Conservation (phyloP, 53 echinoderm and acorn worm genomes). For the Temnopleurus reevesii region DNA sequence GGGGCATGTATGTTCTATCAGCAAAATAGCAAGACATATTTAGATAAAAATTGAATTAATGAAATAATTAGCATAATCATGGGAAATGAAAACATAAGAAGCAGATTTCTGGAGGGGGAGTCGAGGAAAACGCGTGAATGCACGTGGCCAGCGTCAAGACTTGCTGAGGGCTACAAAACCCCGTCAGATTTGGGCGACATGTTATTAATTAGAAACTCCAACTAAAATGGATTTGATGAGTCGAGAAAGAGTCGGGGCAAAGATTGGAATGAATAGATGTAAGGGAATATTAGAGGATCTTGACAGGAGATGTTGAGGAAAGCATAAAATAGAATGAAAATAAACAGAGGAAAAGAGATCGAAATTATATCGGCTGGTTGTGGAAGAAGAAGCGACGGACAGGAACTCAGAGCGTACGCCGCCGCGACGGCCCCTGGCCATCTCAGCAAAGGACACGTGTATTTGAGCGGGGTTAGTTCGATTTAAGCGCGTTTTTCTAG, state of each 20-base stretch:
- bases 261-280: not conserved
- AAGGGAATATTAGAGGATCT: not conserved
- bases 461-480: constrained; percentile 56
- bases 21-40: constrained; percentile 6
- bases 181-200: constrained; percentile 9
- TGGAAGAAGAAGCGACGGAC: constrained; percentile 33
- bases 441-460: constrained; percentile 42
- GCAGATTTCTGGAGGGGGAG: constrained; percentile 52
- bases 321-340: constrained; percentile 33
- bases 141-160: constrained; percentile 34
- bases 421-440: constrained; percentile 45
- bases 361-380: constrained; percentile 48
- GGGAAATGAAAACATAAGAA: constrained; percentile 43
- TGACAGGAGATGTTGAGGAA: constrained; percentile 18
- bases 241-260: not conserved
- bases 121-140: not conserved
- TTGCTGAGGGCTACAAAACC: constrained; percentile 11
- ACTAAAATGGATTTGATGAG: constrained; percentile 34
- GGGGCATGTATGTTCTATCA: not conserved
- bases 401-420: constrained; percentile 31
- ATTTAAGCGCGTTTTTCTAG: constrained; percentile 53
- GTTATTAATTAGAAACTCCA: constrained; percentile 46
- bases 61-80: constrained; percentile 56
- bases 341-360: constrained; percentile 54
- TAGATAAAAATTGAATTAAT: constrained; percentile 40